Evolutionary conservation across 2,888 invertebrate genomes (phyloP).

Genomic region (Aquatica leii): DNA sequence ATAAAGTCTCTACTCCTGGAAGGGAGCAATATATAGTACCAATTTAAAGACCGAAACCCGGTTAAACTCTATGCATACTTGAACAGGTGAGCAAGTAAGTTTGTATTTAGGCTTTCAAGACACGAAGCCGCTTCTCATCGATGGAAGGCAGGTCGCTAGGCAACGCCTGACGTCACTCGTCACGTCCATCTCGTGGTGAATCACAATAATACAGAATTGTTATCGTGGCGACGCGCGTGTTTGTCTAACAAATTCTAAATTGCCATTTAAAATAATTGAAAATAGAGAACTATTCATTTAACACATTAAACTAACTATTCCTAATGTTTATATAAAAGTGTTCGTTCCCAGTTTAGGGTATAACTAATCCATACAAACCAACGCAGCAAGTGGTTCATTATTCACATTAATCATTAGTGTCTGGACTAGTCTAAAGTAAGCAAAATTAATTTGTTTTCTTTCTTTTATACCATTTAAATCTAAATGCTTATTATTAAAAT

Average conservation of each 20-base stretch:
- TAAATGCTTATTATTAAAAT: too few species aligned
- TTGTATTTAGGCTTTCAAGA: constrained; percentile 42
- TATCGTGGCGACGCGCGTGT: constrained; percentile 31
- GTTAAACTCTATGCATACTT: constrained; percentile 41
- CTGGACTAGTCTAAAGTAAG: constrained; percentile 18
- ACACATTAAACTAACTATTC: too few species aligned
- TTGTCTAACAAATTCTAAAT: constrained; percentile 22
- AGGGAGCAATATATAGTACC: constrained; percentile 34
- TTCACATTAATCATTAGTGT: constrained; percentile 26
- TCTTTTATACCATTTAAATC: too few species aligned
- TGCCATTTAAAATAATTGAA: constrained; percentile 6
- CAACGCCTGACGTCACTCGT: constrained; percentile 44
- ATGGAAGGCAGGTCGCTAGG: constrained; percentile 43
- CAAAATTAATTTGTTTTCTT: constrained; percentile 19
- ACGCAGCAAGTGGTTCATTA: constrained; percentile 37
- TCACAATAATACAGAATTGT: constrained; percentile 39
- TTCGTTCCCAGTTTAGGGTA: not conserved
- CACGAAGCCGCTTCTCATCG: constrained; percentile 36
- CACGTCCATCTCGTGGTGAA: constrained; percentile 45
- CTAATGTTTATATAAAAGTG: too few species aligned
- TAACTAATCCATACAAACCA: constrained; percentile 2
- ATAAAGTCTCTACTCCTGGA: constrained; percentile 34
- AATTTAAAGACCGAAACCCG: constrained; percentile 36
- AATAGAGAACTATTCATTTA: not conserved
- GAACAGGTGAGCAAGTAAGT: constrained; percentile 35